A percentile compares a stretch with the other conserved stretches of the same genome.
These are phyloP conservation scores for Phrynocephalus guinanensis DNA, from an alignment of 2,797 vertebrate species.

Conservation along the genomic window DNA sequence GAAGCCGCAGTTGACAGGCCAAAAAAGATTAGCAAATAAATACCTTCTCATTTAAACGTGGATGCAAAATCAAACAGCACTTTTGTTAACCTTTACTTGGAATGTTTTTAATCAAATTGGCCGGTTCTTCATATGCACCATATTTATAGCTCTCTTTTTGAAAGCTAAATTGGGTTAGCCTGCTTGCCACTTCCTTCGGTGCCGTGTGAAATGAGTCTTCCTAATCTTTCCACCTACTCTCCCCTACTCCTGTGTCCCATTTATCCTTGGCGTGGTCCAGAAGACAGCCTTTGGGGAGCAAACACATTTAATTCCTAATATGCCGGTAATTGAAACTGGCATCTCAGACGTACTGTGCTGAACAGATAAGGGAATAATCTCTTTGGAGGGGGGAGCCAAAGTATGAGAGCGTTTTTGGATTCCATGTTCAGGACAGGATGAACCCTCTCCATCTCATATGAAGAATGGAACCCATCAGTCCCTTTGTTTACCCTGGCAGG, in stretches of 20 bases:
- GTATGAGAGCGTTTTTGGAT: not conserved
- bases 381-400: not conserved
- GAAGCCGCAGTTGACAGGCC: slow-evolving; percentile 11
- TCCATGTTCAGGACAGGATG: not conserved
- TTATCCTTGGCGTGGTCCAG: not conserved
- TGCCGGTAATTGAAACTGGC: not conserved
- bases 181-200: not conserved
- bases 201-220: not conserved
- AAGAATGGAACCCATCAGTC: not conserved
- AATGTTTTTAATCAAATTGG: not conserved
- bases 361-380: not conserved
- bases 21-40: slow-evolving; percentile 18
- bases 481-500: not conserved
- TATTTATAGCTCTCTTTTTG: not conserved
- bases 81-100: slow-evolving; percentile 23
- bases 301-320: slow-evolving; percentile 7
- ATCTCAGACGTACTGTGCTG: not conserved
- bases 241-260: not conserved
- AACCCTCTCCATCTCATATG: not conserved
- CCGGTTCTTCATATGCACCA: not conserved
- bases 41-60: slow-evolving; percentile 15
- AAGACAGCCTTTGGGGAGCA: not conserved
- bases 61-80: not conserved
- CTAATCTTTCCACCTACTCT: not conserved
- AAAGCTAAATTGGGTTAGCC: not conserved